A percentile compares a stretch with the other conserved stretches of the same genome.
Evolutionary conservation across 1,140 invertebrate genomes (phyloP).

Genomic region (Sarcophaga peregrina): DNA sequence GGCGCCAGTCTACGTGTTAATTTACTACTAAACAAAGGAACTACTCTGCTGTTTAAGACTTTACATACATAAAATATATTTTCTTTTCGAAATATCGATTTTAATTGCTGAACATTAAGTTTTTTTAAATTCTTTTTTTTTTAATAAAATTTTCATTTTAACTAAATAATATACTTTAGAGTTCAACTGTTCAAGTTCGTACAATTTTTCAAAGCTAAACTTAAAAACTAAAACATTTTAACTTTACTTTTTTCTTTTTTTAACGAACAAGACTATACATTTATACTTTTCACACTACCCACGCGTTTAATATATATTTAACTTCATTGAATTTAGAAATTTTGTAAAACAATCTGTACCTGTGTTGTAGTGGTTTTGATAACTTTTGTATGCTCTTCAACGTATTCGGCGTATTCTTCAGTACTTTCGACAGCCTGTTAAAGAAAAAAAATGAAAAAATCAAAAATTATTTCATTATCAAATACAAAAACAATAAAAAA

Average conservation of each 20-base stretch:
- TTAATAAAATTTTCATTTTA: too few species aligned
- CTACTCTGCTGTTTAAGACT: too few species aligned
- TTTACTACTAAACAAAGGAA: too few species aligned
- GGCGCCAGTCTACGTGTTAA: too few species aligned
- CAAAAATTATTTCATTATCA: not conserved
- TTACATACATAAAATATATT: too few species aligned
- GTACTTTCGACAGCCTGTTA: constrained; percentile 64
- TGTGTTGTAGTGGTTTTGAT: constrained; percentile 59
- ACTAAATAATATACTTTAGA: too few species aligned
- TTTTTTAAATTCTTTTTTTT: too few species aligned
- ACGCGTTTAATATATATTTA: not conserved
- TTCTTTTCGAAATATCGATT: too few species aligned
- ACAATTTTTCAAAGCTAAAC: too few species aligned
- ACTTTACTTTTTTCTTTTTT: not conserved
- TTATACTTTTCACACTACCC: constrained; percentile 4
- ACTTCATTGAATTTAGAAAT: constrained; percentile 64
- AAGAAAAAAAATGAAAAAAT: not conserved
- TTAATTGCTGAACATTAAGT: too few species aligned
- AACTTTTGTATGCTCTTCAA: constrained; percentile 63
- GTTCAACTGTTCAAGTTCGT: too few species aligned
- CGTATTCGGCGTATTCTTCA: constrained; percentile 63
- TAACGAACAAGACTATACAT: not conserved
- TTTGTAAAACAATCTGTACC: constrained; percentile 75
- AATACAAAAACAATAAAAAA: not conserved
- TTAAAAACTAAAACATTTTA: not conserved